Conservation (phyloP, 2,797 vertebrate genomes). For the Phyllotis vaccarum region DNA sequence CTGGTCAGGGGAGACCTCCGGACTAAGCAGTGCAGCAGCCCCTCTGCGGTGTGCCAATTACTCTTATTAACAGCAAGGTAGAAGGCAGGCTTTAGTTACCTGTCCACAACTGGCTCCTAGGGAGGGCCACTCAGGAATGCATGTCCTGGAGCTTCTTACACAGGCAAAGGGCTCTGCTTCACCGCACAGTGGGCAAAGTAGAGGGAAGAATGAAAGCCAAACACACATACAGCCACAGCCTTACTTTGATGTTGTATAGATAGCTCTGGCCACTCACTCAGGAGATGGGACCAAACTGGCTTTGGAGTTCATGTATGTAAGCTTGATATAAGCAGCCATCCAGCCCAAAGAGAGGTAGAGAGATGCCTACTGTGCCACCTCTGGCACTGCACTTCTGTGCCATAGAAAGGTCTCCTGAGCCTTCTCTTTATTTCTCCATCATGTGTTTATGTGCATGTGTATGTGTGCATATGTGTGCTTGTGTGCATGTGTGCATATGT, state of each 20-base stretch:
- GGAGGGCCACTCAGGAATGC: conserved; percentile 79
- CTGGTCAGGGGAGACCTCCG: conserved; percentile 86
- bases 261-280: background rate
- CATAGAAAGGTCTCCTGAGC: conserved; percentile 29
- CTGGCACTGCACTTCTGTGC: conserved; percentile 22
- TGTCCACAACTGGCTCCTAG: conserved; percentile 81
- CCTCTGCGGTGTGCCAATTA: conserved; percentile 84
- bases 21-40: conserved; percentile 76
- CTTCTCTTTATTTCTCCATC: background rate
- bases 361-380: conserved; percentile 61
- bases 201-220: conserved; percentile 48
- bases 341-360: background rate
- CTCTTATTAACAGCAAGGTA: conserved; percentile 84
- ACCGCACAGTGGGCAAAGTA: conserved; percentile 70
- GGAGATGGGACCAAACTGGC: background rate
- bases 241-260: background rate
- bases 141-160: conserved; percentile 73
- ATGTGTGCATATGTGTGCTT: no score
- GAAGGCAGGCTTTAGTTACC: conserved; percentile 84
- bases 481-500: no score
- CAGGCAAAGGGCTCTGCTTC: conserved; percentile 48
- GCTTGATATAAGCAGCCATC: background rate
- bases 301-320: conserved; percentile 48
- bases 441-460: no score
- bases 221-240: background rate